Conservation (phyloP, 2,113 vertebrate species). For the Scytalopus superciliaris region DNA sequence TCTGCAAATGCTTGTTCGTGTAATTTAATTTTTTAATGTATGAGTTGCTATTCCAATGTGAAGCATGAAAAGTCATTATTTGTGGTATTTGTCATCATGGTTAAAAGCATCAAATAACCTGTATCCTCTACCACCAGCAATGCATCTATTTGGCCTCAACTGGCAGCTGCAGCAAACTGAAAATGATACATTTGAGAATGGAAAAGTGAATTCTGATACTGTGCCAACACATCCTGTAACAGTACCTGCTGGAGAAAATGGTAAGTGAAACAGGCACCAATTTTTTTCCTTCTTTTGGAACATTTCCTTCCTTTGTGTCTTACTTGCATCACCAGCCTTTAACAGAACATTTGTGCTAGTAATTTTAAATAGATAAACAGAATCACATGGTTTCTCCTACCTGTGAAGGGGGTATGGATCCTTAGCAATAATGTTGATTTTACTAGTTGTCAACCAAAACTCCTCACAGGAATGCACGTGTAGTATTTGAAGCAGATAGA, state of each 20-base stretch:
- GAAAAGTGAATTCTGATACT: slow-evolving; percentile 86
- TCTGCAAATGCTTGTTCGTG: slow-evolving; percentile 14
- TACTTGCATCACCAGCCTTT: background rate
- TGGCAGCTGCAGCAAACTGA: slow-evolving; percentile 96
- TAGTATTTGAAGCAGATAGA: background rate
- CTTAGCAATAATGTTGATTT: background rate
- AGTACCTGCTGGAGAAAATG: slow-evolving; percentile 86
- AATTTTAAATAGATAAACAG: background rate
- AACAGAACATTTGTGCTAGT: background rate
- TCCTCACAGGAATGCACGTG: background rate
- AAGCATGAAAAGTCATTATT: background rate
- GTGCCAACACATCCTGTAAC: slow-evolving; percentile 87
- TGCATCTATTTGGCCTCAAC: slow-evolving; percentile 97
- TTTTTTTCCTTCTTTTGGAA: background rate
- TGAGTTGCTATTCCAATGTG: background rate
- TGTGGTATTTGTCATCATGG: background rate
- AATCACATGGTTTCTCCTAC: background rate
- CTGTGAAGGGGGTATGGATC: background rate
- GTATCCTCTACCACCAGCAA: slow-evolving; percentile 82
- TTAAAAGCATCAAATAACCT: slow-evolving; percentile 38
- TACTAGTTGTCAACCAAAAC: background rate
- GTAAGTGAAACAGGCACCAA: slow-evolving; percentile 72
- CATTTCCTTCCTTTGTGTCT: background rate
- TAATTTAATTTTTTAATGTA: slow-evolving; percentile 38
- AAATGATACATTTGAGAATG: slow-evolving; percentile 94